Evolutionary conservation across 2,888 invertebrate species (phyloP), one percentile per base, ranked within the genome.

Genomic region (Luperina testacea): DNA sequence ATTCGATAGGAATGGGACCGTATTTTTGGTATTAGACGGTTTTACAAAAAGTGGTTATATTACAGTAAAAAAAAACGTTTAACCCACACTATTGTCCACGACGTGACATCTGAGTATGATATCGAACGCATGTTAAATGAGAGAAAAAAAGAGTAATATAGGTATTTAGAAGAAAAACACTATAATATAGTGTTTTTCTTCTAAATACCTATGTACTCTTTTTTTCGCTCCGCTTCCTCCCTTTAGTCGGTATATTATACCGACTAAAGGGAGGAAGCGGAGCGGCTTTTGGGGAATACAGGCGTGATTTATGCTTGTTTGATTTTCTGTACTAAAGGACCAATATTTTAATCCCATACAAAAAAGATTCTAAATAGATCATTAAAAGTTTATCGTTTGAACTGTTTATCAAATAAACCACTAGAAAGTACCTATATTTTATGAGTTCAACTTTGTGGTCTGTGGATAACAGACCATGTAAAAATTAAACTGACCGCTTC

Each of bases 401-500:
- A 82, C 69, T 32, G 51, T 45, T 53, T n/a, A 82, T 80, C 65
- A 74, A 83, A 78, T 57, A 42, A 85, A 91, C 89, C 85, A 80
- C 88, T 73, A 83, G 80, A 77, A 79, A 83, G 78, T 80, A 64
- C 32, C 32, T 80, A 57, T 70, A 51, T 73, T 80, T 77, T 45
- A 83, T 63, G 59, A 68, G 68, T 82, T 80, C 64, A 76, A 77
- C 72, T 76, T 76, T 69, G 82, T 75, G 72, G 80, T 85, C 74
- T 85, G 72, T 82, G 78, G 61, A 82, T 78, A 72, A 77, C 84
- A 78, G 64, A 68, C 42, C 90, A 88, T 87, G 89, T 89, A 91
- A 91, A 92, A 90, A 90, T 87, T 89, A 88, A 84, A 84, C 83
- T 11, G 65, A 73, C 64, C 77, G 32, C 78, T 75, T 88, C 81